Base-by-base conservation (phyloP, 1,140 invertebrate species). In the Sipha flava region DNA sequence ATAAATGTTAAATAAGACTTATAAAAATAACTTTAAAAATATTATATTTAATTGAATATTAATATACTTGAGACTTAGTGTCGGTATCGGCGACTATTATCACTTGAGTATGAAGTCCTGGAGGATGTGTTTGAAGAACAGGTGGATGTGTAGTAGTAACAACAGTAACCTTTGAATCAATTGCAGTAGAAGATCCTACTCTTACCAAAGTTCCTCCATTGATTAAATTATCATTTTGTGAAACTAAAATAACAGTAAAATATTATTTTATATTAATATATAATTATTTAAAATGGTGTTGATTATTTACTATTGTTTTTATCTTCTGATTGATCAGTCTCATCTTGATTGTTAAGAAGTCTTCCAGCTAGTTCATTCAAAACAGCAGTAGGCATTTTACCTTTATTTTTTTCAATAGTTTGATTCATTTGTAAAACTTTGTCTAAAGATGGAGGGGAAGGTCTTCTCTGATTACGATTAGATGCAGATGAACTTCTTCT, bases 91-190 rank as follows among this genome's bases (percentile, higher is more conserved):
- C 89, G 3, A 94, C 91, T 31, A 94, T 93, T 0, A 93, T 88
- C 23, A 93, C 92, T 83, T 94, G 92, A 85, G 85, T 49, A 52
- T 57, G 14, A 59, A 57, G 73, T 12, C 47, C 73, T 86, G 57
- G 80, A 23, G 81, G 81, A 72, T 84, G 84, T 34, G 82, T 82
- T 49, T 82, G 82, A 49, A 94, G 87, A 3, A 92, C 90, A 7
- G 92, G 92, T 59, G 92, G 92, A 87, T 94, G 92, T 3, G 88
- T 90, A 34, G 92, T 93, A 12, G 84, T 85, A 64, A 93, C 92
- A 4, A 94, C 92, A 2, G 92, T 94, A 26, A 94, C 85, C 82
- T 87, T 83, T 21, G 84, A 82, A 70, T 84, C 83, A n/a, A 83
- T 80, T 7, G 73, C 77, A 16, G 54, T 80, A 64, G 37, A 70